phyloP scores from a whole-genome alignment of 2,797 vertebrate species.

The Anisognathus igniventris region DNA sequence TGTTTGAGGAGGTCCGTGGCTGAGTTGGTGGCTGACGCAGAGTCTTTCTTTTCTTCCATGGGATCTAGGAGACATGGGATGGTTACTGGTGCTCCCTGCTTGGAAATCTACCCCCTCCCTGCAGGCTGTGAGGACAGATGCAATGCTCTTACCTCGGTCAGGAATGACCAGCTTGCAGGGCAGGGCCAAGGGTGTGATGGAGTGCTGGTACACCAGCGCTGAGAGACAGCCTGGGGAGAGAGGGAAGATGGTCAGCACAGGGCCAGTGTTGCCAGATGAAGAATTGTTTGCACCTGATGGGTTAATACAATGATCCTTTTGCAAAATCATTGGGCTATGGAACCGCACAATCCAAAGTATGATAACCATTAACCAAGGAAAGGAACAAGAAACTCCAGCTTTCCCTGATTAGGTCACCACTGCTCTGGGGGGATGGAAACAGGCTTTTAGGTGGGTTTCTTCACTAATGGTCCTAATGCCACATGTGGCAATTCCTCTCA shows the following conservation, averaged over 20 bases:
- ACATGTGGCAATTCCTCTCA: neutral
- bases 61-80: constrained; percentile 79
- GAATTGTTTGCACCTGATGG: neutral
- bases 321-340: neutral
- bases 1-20: constrained; percentile 89
- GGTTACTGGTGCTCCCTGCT: neutral
- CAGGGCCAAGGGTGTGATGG: constrained; percentile 94
- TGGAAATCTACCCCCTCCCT: neutral
- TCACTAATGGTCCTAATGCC: neutral
- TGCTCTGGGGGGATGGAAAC: neutral
- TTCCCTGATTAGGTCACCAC: neutral
- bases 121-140: neutral
- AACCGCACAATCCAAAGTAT: neutral
- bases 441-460: neutral
- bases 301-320: neutral
- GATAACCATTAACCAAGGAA: neutral
- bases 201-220: constrained; percentile 97
- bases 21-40: constrained; percentile 76
- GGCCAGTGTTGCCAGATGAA: neutral
- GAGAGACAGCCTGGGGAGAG: constrained; percentile 87
- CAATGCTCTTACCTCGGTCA: constrained; percentile 82
- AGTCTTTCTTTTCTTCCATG: constrained; percentile 85
- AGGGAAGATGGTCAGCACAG: neutral
- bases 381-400: neutral
- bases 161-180: constrained; percentile 97